phyloP scores from a whole-genome alignment of 2,113 vertebrate species.

The Ammodramus savannarum region DNA sequence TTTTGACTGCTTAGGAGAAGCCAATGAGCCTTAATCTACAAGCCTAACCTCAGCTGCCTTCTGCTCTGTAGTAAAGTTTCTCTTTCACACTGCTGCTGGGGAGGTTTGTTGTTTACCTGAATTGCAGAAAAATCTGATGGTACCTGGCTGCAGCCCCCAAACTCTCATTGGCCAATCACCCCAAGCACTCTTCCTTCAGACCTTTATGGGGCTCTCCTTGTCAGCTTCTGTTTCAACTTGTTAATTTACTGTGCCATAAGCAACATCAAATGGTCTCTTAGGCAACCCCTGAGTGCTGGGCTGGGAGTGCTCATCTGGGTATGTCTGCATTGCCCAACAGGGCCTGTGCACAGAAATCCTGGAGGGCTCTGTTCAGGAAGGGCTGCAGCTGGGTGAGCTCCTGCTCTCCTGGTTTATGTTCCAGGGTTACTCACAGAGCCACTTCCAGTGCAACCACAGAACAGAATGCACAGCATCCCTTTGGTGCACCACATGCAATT shows the following conservation, averaged over 20 bases:
- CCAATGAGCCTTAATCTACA: not conserved
- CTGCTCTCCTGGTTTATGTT: not conserved
- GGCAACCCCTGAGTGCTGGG: not conserved
- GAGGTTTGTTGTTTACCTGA: not conserved
- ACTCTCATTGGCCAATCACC: not conserved
- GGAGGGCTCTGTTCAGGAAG: not conserved
- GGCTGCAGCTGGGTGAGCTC: not conserved
- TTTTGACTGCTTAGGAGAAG: not conserved
- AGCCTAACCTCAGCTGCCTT: not conserved
- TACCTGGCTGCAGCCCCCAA: not conserved
- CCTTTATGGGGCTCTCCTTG: not conserved
- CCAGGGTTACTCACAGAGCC: not conserved
- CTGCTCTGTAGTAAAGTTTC: not conserved
- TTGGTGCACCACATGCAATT: not conserved
- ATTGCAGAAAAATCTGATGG: rapidly evolving
- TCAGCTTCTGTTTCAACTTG: conserved; percentile 43
- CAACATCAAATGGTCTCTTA: not conserved
- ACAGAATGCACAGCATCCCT: not conserved
- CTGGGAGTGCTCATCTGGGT: not conserved
- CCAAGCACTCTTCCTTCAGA: not conserved
- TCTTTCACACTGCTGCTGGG: not conserved
- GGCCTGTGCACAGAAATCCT: not conserved
- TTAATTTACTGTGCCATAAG: conserved; percentile 2
- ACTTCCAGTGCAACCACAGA: not conserved
- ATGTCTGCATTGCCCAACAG: not conserved